A percentile compares a stretch with the other conserved stretches of the same genome.
phyloP scores from a whole-genome alignment of 2,113 vertebrate genomes.

The Turdus rufiventris region DNA sequence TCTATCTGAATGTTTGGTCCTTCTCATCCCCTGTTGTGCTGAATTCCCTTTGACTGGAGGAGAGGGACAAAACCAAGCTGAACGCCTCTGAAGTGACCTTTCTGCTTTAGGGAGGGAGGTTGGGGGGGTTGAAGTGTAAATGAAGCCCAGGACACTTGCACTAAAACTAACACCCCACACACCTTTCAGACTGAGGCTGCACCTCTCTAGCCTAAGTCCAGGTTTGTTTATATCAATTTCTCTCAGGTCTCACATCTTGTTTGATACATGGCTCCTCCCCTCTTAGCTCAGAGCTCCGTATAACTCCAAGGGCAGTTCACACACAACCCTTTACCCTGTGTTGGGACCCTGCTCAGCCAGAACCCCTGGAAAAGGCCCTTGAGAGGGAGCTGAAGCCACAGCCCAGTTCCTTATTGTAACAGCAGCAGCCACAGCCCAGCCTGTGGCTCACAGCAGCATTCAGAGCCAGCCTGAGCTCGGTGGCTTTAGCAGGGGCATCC shows the following conservation, averaged over 20 bases:
- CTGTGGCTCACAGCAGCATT: neutral
- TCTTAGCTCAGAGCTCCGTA: neutral
- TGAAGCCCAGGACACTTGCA: neutral
- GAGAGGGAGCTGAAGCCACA: neutral
- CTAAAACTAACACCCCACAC: neutral
- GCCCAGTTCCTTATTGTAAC: rapidly evolving
- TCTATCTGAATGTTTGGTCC: neutral
- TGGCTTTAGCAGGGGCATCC: rapidly evolving
- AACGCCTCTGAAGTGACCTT: neutral
- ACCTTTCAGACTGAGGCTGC: rapidly evolving
- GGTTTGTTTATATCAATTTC: neutral
- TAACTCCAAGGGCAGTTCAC: neutral
- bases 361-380: neutral
- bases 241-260: rapidly evolving
- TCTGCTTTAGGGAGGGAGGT: neutral
- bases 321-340: rapidly evolving
- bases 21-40: neutral
- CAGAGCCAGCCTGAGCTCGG: neutral
- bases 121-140: neutral
- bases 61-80: neutral
- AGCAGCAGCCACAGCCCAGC: neutral
- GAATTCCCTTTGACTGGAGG: neutral
- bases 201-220: neutral
- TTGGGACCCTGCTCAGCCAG: neutral
- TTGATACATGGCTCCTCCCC: rapidly evolving